phyloP scores from a whole-genome alignment of 2,888 invertebrate species.

The Arrhopalites spinosus region DNA sequence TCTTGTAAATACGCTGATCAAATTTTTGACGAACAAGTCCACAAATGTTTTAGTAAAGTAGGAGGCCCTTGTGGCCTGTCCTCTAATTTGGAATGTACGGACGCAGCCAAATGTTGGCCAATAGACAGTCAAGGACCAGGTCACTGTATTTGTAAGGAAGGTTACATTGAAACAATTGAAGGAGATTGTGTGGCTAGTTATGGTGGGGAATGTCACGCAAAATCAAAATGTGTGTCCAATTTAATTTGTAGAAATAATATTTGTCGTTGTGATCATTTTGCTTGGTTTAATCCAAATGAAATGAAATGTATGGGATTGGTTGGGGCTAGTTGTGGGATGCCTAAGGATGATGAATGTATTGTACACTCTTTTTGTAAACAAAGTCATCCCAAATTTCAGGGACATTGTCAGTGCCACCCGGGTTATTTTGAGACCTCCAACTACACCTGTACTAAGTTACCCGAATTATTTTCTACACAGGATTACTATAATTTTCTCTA shows the following conservation, averaged over 20 bases:
- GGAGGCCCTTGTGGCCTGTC: conserved; percentile 19
- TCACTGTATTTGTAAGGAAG: conserved; percentile 23
- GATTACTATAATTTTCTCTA: too few species aligned
- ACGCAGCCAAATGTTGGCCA: conserved; percentile 5
- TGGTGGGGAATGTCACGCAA: not conserved
- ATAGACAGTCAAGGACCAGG: not conserved
- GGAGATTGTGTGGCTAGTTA: conserved; percentile 14
- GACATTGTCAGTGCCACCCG: not conserved
- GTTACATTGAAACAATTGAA: not conserved
- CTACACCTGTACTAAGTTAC: not conserved
- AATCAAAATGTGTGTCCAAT: conserved; percentile 17
- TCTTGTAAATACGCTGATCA: conserved; percentile 8
- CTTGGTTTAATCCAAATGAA: not conserved
- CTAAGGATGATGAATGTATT: not conserved
- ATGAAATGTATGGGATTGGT: conserved; percentile 30
- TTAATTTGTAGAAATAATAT: conserved; percentile 23
- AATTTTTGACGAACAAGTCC: not conserved
- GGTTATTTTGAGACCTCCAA: not conserved
- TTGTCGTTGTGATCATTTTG: conserved; percentile 22
- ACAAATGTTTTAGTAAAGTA: conserved; percentile 8
- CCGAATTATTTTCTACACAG: too few species aligned
- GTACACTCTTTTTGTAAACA: not conserved
- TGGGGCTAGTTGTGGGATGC: conserved; percentile 7
- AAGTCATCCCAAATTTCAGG: conserved; percentile 24
- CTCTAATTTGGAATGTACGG: not conserved